Percentiles rank a stretch among this genome's conserved stretches.
Evolutionary conservation across 35 echinoderm and acorn worm species (phyloP).

Genomic region (Acanthaster planci): DNA sequence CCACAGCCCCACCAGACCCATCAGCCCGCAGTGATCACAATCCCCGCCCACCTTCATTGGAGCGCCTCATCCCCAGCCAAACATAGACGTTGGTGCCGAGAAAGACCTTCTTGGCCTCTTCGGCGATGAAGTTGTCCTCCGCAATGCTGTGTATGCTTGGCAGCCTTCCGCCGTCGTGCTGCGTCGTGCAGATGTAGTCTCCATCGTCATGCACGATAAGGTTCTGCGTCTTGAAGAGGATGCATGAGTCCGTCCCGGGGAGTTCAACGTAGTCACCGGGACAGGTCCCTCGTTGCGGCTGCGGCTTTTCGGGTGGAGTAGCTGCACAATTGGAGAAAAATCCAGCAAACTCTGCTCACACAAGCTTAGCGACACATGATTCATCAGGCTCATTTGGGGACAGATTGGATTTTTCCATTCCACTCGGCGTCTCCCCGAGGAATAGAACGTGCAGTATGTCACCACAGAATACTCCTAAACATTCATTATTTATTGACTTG

Average conservation of each 20-base stretch:
- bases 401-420: no score
- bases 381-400: no score
- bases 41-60: background rate
- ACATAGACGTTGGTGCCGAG: background rate
- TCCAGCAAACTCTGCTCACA: no score
- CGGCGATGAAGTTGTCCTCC: background rate
- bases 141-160: slow-evolving; percentile 14
- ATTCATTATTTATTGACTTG: no score
- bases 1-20: background rate
- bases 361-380: no score
- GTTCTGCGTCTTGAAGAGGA: background rate
- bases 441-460: no score
- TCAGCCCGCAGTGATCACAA: background rate
- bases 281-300: background rate
- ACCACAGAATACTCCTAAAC: no score
- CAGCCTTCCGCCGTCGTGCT: background rate
- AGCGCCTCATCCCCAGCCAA: background rate
- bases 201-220: background rate
- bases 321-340: background rate
- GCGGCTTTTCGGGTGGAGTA: background rate
- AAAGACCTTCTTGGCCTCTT: background rate
- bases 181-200: background rate
- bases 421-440: no score
- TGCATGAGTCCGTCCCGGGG: background rate
- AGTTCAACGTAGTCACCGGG: background rate